Conservation (phyloP, 2,888 invertebrate genomes). For the Sarcophaga variegata region DNA sequence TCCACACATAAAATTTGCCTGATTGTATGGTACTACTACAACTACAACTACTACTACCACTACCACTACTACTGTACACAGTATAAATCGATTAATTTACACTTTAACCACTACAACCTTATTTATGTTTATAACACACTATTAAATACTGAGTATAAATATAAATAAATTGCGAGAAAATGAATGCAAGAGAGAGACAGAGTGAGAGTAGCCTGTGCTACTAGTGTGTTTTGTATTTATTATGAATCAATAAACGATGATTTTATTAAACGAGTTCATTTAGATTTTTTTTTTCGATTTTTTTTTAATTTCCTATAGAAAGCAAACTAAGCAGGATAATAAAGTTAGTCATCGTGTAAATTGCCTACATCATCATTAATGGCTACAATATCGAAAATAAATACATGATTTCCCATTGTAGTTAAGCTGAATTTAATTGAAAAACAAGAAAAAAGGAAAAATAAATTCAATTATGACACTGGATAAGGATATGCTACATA, state of each 20-base stretch:
- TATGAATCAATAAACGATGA: slow-evolving; percentile 48
- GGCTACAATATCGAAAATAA: not conserved
- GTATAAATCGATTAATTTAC: slow-evolving; percentile 47
- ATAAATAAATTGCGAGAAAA: not conserved
- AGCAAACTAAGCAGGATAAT: slow-evolving; percentile 29
- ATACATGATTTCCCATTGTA: slow-evolving; percentile 23
- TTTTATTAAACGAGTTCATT: slow-evolving; percentile 28
- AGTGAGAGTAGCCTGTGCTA: not conserved
- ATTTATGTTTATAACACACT: not conserved
- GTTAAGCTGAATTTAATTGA: not conserved
- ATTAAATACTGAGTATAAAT: not conserved
- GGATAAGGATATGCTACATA: not conserved
- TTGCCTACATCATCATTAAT: slow-evolving; percentile 56
- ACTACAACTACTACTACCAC: not conserved
- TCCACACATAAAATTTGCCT: slow-evolving; percentile 27
- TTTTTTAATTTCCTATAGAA: slow-evolving; percentile 18
- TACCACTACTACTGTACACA: not conserved
- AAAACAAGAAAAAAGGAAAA: not conserved
- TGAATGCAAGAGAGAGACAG: not conserved
- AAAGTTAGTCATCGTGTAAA: slow-evolving; percentile 16
- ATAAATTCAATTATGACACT: no score
- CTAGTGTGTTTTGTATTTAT: not conserved
- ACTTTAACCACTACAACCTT: slow-evolving; percentile 8
- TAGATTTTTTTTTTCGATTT: no score
- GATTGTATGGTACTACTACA: slow-evolving; percentile 6